Evolutionary conservation across 2,888 invertebrate species (phyloP).

Genomic region (Autographa pulchrina): DNA sequence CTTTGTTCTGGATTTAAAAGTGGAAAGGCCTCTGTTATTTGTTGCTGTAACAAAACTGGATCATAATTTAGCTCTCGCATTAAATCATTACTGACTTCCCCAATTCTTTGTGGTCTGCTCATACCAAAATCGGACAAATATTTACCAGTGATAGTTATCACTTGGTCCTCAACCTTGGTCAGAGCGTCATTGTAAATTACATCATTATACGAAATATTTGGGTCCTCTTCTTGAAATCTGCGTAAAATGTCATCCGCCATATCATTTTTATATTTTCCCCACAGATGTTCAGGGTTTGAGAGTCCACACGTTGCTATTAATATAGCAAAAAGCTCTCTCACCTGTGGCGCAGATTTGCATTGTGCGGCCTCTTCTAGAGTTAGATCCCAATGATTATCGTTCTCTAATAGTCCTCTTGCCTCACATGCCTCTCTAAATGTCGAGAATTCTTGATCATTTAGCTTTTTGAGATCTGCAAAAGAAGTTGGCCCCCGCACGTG

Average conservation of each 20-base stretch:
- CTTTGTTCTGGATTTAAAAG: conserved; percentile 14
- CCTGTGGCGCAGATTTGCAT: conserved; percentile 12
- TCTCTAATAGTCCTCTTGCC: conserved; percentile 60
- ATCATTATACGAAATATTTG: no score
- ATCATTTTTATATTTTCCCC: no score
- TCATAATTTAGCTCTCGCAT: conserved; percentile 16
- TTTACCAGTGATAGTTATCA: no score
- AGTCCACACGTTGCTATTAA: conserved; percentile 44
- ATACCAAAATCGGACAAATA: no score
- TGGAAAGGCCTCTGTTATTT: conserved; percentile 3
- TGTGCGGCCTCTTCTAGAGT: no score
- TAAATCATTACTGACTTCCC: conserved; percentile 10
- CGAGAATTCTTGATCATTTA: conserved; percentile 20
- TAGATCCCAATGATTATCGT: conserved; percentile 57
- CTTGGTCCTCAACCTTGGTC: no score
- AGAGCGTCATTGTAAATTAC: no score
- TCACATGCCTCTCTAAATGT: conserved; percentile 61
- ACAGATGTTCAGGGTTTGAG: conserved; percentile 37
- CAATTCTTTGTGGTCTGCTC: conserved; percentile 1
- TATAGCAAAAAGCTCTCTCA: conserved; percentile 48
- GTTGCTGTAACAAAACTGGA: conserved; percentile 1
- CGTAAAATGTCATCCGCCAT: no score
- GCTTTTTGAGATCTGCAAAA: conserved; percentile 29
- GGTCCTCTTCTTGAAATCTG: no score
- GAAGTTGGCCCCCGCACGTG: conserved; percentile 52